phyloP scores from a whole-genome alignment of 2,797 vertebrate genomes.

The Onychomys arenicola region DNA sequence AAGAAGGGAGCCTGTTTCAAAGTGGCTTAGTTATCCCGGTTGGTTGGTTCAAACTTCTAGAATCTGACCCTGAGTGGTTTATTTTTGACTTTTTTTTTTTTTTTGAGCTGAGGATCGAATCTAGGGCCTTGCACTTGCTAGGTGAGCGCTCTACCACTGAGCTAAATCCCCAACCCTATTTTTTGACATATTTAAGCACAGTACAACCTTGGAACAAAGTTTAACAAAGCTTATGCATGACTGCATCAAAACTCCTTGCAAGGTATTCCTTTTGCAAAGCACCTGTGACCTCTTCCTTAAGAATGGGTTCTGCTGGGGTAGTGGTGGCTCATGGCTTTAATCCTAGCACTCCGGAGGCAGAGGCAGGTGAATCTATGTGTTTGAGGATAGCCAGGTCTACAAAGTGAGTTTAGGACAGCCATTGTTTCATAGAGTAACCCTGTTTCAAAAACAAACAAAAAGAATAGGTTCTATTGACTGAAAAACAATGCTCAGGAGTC shows the following conservation, averaged over 20 bases:
- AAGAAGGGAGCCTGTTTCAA: neutral
- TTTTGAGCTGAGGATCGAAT: too few species aligned
- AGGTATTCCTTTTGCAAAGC: neutral
- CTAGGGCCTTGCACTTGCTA: too few species aligned
- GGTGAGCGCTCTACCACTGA: too few species aligned
- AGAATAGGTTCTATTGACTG: neutral
- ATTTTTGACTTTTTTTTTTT: too few species aligned
- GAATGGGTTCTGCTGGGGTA: neutral
- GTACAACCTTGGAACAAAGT: neutral
- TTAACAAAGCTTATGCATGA: neutral
- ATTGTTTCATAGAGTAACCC: too few species aligned
- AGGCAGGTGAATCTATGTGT: too few species aligned
- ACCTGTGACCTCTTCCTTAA: neutral
- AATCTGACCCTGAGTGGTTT: neutral
- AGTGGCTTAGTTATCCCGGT: neutral
- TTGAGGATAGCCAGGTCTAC: too few species aligned
- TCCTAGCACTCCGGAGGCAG: too few species aligned
- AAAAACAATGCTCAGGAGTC: neutral
- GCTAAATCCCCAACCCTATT: too few species aligned
- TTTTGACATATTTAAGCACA: neutral
- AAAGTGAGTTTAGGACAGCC: too few species aligned
- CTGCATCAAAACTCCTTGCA: neutral
- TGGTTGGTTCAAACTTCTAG: neutral
- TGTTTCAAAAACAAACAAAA: too few species aligned
- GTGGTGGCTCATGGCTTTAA: too few species aligned